Evolutionary conservation across 2,113 vertebrate genomes (phyloP), one percentile per base, ranked within the genome.

Genomic region (Mustelus asterias): DNA sequence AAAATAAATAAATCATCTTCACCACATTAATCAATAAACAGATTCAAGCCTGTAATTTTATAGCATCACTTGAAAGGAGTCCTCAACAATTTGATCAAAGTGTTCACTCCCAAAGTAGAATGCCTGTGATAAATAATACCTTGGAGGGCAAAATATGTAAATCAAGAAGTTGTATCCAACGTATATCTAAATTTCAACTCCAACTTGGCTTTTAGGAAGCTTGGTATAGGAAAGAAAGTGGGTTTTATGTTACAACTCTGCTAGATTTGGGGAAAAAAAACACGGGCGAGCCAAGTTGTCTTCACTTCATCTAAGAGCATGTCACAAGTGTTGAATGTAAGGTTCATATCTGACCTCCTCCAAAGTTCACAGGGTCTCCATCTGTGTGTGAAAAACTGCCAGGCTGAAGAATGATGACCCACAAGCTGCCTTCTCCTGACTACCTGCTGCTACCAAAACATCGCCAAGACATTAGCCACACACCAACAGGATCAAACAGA

Each of bases 401-500:
- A 97, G 97, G 97, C 98, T 98, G 97, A 98, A 98, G 98, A 98
- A 98, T 98, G 97, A 98, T 98, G 98, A 98, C 98, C 98, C 98
- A 97, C 97, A 97, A 98, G 98, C 97, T 98, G 98, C 98, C 98
- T 98, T 97, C 98, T 98, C 97, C 98, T 97, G 98, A 97, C 98
- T 99, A 98, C 99, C 98, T 99, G 99, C 99, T 99, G 99, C 97
- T 99, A 98, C 98, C 98, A 98, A 99, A 99, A 99, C 99, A 99
- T 97, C 97, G 97, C 97, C 98, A 98, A 99, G 99, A 99, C 98
- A 98, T 98, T 97, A 98, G 98, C 98, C 97, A 97, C 98, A 97
- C 97, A 97, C 97, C 97, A 97, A 97, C 98, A 98, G 98, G 98
- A 99, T 99, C 99, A 99, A 99, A 99, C 98, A 97, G 97, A 97